A percentile compares a stretch with the other conserved stretches of the same genome.
Conservation (phyloP, 1,140 invertebrate species). For the Drosophila sturtevanti region DNA sequence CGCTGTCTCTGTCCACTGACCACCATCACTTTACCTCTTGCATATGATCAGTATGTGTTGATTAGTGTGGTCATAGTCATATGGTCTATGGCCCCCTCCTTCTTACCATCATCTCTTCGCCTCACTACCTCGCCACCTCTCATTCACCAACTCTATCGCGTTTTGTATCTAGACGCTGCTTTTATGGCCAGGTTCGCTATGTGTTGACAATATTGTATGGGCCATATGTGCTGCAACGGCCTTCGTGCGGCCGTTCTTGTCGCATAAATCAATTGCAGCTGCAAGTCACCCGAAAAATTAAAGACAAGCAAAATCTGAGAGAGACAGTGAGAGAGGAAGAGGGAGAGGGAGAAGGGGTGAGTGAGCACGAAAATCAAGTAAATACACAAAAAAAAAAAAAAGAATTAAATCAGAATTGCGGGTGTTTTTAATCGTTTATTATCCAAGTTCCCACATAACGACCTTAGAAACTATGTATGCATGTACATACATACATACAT, state of each 20-base stretch:
- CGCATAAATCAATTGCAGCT: slow-evolving; percentile 71
- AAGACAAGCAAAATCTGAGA: not conserved
- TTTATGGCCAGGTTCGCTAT: slow-evolving; percentile 51
- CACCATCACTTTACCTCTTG: slow-evolving; percentile 58
- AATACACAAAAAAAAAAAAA: slow-evolving; percentile 17
- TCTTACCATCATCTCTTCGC: too few species aligned
- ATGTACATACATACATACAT: too few species aligned
- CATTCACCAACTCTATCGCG: slow-evolving; percentile 36
- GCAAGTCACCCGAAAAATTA: slow-evolving; percentile 44
- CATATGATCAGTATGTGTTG: slow-evolving; percentile 79
- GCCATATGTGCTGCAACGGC: slow-evolving; percentile 75
- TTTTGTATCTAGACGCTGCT: slow-evolving; percentile 54
- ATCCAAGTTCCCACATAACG: slow-evolving; percentile 54
- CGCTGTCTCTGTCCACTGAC: slow-evolving; percentile 23
- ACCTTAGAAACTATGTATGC: slow-evolving; percentile 78
- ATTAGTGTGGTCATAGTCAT: slow-evolving; percentile 42
- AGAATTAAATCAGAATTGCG: slow-evolving; percentile 55
- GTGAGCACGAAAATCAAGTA: slow-evolving; percentile 8
- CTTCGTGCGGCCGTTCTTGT: slow-evolving; percentile 61
- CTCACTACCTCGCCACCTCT: too few species aligned
- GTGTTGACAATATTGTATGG: slow-evolving; percentile 74
- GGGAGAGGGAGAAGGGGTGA: too few species aligned
- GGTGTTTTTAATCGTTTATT: slow-evolving; percentile 54
- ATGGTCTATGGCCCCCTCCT: not conserved
- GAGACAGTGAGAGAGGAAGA: too few species aligned